Percentiles rank a stretch among this genome's conserved stretches.
phyloP scores from a whole-genome alignment of 2,888 invertebrate genomes.

The Hanleya hanleyi region DNA sequence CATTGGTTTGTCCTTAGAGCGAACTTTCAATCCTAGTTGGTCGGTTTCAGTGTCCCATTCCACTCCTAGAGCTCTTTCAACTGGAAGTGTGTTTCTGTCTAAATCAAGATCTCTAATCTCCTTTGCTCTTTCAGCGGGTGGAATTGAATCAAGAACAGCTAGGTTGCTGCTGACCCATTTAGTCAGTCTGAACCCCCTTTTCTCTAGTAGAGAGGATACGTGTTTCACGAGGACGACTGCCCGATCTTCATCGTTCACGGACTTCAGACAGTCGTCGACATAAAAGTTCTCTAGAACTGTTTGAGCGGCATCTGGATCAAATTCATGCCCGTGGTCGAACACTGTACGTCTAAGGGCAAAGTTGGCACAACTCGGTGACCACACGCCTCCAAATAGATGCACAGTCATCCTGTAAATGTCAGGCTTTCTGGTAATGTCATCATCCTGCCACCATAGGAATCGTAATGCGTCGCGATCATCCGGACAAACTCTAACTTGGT shows the following conservation, averaged over 20 bases:
- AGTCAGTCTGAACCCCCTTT: constrained; percentile 1
- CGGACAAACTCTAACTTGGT: constrained; percentile 22
- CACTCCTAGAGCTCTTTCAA: background rate
- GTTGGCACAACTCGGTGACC: background rate
- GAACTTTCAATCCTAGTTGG: background rate
- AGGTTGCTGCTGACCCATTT: background rate
- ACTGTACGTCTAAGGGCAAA: background rate
- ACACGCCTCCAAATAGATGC: background rate
- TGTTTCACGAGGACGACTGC: constrained; percentile 23
- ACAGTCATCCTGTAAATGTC: background rate
- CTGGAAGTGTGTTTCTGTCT: background rate
- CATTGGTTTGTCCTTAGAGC: background rate
- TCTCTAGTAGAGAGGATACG: constrained; percentile 15
- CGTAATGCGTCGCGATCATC: constrained; percentile 23
- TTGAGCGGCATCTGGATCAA: background rate
- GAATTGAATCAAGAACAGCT: background rate
- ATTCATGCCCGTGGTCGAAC: too few species aligned
- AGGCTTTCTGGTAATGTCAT: background rate
- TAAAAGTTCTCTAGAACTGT: constrained; percentile 11
- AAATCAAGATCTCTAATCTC: too few species aligned
- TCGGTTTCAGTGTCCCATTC: background rate
- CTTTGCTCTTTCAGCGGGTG: background rate
- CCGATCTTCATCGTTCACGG: constrained; percentile 15
- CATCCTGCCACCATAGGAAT: constrained; percentile 22
- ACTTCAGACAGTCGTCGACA: constrained; percentile 33